Base-by-base conservation (phyloP, 1,140 invertebrate genomes). In the Caenorhabditis inopinata region DNA sequence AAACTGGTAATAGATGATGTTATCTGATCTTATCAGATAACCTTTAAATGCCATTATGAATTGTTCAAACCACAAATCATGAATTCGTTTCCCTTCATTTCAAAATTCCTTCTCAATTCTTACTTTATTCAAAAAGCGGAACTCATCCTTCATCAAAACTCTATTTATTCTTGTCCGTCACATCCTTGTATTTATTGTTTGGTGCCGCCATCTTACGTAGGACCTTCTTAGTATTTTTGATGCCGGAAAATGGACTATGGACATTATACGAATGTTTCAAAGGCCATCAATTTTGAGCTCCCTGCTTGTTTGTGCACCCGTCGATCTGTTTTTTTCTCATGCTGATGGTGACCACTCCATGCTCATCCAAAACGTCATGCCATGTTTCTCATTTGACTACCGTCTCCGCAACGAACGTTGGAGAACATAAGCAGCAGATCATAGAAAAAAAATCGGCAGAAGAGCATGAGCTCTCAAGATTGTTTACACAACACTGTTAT, bases 81-180 rank as follows among this genome's bases (percentile, higher is more conserved):
- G 0, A 51, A 1, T 32, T 32, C 12, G 18, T 25, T 7, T 9
- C 51, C 6, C 14, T 29, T 25, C 18, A 1, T 53, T 27, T 25
- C 23, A 18, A n/a, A 1, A 38, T 42, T 38, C 38, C 27, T 9
- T n/a, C 21, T 12, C n/a, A 4, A 38, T 68, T 18, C 12, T 21
- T 5, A 38, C n/a, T 38, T 68, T 68, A 38, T 21, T 7, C 58
- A 18, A 68, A n/a, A 68, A 68, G 58, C 38, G 58, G 58, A 68
- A 68, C n/a, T 68, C 35, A 68, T 68, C 58, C 58, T 68, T 68
- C 58, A 38, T 68, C 38, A 68, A 68, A 68, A 68, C 11, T 68
- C 58, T 68, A 68, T 68, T 68, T 68, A 68, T 68, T 32, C 32
- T 29, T 68, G 58, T 42, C 58, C 58, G 29, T 38, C 58, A 11